Conservation (phyloP, 2,113 vertebrate genomes). For the Lampris megalopsis region DNA sequence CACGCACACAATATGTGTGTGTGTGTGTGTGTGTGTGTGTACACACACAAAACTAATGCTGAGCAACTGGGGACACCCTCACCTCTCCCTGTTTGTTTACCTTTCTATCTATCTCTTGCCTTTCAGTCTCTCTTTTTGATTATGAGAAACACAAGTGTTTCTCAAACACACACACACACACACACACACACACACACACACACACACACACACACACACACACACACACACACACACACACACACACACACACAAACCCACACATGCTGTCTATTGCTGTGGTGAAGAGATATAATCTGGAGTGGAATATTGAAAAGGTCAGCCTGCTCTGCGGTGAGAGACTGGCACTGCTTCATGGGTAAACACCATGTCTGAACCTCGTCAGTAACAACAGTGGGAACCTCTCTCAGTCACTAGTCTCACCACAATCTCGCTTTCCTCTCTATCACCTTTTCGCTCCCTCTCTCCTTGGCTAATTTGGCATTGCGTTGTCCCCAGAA, state of each 20-base stretch:
- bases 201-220: not conserved
- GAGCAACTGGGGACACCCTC: slow-evolving; percentile 26
- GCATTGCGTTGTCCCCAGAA: no score
- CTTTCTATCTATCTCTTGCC: slow-evolving; percentile 22
- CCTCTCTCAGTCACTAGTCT: not conserved
- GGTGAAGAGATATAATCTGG: slow-evolving; percentile 47
- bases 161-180: not conserved
- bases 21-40: no score
- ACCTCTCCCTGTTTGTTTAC: slow-evolving; percentile 19
- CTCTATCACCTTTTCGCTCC: not conserved
- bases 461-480: not conserved
- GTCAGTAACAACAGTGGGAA: slow-evolving; percentile 3
- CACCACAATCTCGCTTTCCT: no score
- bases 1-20: no score
- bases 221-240: not conserved
- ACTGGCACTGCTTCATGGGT: slow-evolving; percentile 35
- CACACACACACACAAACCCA: slow-evolving; percentile 1
- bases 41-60: not conserved
- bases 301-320: slow-evolving; percentile 62
- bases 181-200: not conserved
- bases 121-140: no score
- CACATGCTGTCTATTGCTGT: slow-evolving; percentile 4
- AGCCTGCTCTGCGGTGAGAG: slow-evolving; percentile 45
- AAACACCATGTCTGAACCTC: slow-evolving; percentile 52
- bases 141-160: not conserved